Percentiles rank a stretch among this genome's conserved stretches.
Conservation (phyloP, 1,140 invertebrate genomes). For the Drosophila biarmipes region DNA sequence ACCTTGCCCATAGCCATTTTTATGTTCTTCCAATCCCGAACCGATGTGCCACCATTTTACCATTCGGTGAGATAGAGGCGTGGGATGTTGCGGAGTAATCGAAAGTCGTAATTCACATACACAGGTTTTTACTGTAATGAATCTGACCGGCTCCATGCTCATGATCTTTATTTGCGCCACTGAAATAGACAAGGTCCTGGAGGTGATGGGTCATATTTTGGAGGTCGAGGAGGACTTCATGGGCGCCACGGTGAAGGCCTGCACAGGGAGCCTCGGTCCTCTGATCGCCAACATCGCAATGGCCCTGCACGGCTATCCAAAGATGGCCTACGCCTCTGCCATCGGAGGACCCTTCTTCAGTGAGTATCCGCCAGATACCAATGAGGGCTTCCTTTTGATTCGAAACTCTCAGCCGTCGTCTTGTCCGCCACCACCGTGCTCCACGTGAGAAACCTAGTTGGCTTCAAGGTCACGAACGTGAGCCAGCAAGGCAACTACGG, state of each 20-base stretch:
- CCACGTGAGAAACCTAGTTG: neutral
- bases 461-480: neutral
- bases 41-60: slow-evolving; percentile 28
- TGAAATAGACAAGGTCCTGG: slow-evolving; percentile 37
- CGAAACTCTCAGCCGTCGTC: slow-evolving; percentile 2
- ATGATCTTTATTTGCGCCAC: slow-evolving; percentile 31
- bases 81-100: neutral
- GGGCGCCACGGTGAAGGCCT: slow-evolving; percentile 30
- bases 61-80: slow-evolving; percentile 20
- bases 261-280: slow-evolving; percentile 10
- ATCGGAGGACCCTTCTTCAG: slow-evolving; percentile 40
- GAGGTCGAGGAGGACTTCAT: slow-evolving; percentile 13
- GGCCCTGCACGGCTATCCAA: slow-evolving; percentile 39
- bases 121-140: slow-evolving; percentile 29
- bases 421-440: slow-evolving; percentile 21
- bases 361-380: slow-evolving; percentile 1
- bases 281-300: slow-evolving; percentile 30
- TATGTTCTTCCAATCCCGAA: slow-evolving; percentile 12
- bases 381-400: neutral
- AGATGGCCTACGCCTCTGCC: slow-evolving; percentile 43
- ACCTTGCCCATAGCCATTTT: slow-evolving; percentile 22
- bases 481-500: slow-evolving; percentile 22
- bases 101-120: neutral
- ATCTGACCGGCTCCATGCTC: slow-evolving; percentile 27
- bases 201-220: slow-evolving; percentile 22